Evolutionary conservation across 2,888 invertebrate species (phyloP).

Genomic region (Cephalotes varians): DNA sequence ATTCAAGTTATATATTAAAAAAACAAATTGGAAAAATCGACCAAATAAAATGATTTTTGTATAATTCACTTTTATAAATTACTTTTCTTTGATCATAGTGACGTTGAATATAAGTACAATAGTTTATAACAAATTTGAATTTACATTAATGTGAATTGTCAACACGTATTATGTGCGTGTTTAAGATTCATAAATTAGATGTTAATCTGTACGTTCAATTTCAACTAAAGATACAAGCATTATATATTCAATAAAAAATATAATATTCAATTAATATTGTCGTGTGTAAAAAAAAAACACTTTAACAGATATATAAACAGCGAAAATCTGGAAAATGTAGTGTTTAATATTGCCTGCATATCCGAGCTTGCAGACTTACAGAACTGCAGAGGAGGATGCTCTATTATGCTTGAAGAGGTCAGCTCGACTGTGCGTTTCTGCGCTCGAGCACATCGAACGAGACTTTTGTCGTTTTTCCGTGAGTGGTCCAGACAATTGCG

Average conservation of each 20-base stretch:
- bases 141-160: not conserved
- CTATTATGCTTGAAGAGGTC: constrained; percentile 67
- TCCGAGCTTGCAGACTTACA: constrained; percentile 21
- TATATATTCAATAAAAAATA: not conserved
- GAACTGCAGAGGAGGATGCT: constrained; percentile 22
- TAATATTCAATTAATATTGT: not conserved
- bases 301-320: not conserved
- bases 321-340: not conserved
- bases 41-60: not conserved
- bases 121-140: not conserved
- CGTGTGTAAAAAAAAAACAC: not conserved
- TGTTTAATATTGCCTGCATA: not conserved
- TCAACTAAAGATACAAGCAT: not conserved
- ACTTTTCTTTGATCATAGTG: not conserved
- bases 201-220: not conserved
- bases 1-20: not conserved
- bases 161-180: not conserved
- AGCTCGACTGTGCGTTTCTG: constrained; percentile 63
- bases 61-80: not conserved
- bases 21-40: not conserved
- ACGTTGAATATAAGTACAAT: not conserved
- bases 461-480: constrained; percentile 76
- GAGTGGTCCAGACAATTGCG: constrained; percentile 82
- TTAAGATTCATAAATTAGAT: not conserved
- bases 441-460: constrained; percentile 63